A percentile compares a stretch with the other conserved stretches of the same genome.
Evolutionary conservation across 1,140 invertebrate genomes (phyloP).

Genomic region (Diprion similis): DNA sequence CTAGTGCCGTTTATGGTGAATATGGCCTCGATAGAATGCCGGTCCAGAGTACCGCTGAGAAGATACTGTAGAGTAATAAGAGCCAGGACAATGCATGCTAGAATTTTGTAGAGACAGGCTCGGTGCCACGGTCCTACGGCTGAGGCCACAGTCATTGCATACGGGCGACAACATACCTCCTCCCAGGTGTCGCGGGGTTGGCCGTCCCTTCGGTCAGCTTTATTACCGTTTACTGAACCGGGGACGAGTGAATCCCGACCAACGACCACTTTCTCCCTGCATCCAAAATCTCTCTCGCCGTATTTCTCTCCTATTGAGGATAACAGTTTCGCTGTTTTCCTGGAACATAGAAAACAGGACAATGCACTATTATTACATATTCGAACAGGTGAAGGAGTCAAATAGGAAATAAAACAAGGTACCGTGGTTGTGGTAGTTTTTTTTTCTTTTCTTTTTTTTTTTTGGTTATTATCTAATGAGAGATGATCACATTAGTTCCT

Average conservation of each 20-base stretch:
- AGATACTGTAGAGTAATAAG: conserved; percentile 61
- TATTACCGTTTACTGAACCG: background rate
- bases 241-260: no score
- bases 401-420: no score
- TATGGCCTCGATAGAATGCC: conserved; percentile 57
- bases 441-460: no score
- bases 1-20: conserved; percentile 58
- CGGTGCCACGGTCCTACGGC: conserved; percentile 58
- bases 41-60: conserved; percentile 57
- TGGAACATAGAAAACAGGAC: background rate
- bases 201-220: conserved; percentile 6
- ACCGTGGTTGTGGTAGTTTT: no score
- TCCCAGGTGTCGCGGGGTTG: conserved; percentile 25
- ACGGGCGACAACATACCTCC: conserved; percentile 57
- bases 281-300: background rate
- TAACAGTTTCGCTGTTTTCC: background rate
- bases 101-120: conserved; percentile 58
- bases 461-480: no score
- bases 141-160: conserved; percentile 58
- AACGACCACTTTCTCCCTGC: background rate
- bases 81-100: conserved; percentile 53
- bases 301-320: background rate
- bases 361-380: no score
- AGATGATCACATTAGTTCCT: no score
- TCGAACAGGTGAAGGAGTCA: no score